These are phyloP conservation scores for Gibbula magus DNA, from an alignment of 2,888 invertebrate species.

Conservation along the genomic window DNA sequence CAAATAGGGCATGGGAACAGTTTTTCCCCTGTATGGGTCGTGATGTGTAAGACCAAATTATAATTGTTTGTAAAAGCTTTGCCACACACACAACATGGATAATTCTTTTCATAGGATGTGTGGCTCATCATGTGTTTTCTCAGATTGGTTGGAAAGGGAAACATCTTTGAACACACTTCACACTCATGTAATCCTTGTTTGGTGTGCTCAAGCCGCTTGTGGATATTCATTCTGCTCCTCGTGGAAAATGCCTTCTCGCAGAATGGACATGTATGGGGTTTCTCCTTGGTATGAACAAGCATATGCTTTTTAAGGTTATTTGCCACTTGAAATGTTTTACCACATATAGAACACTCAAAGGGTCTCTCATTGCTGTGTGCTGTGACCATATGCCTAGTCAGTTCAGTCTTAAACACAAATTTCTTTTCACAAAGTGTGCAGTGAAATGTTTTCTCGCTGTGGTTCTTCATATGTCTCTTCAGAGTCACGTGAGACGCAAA, in stretches of 20 bases:
- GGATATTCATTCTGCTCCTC: background rate
- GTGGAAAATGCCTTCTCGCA: background rate
- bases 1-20: background rate
- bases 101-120: background rate
- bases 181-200: background rate
- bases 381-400: background rate
- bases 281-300: background rate
- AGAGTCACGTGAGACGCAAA: background rate
- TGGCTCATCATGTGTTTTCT: background rate
- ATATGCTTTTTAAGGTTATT: background rate
- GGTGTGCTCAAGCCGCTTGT: background rate
- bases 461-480: slow-evolving; percentile 1
- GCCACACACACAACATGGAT: background rate
- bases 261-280: background rate
- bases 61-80: background rate
- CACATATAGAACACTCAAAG: background rate
- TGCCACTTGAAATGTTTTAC: background rate
- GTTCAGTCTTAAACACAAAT: background rate
- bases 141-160: background rate
- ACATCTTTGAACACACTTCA: background rate
- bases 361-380: background rate
- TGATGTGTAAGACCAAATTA: background rate
- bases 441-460: background rate
- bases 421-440: background rate
- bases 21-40: background rate